Percentiles rank a stretch among this genome's conserved stretches.
These are phyloP conservation scores for Chloroceryle inda DNA, from an alignment of 2,797 vertebrate genomes.

Conservation along the genomic window DNA sequence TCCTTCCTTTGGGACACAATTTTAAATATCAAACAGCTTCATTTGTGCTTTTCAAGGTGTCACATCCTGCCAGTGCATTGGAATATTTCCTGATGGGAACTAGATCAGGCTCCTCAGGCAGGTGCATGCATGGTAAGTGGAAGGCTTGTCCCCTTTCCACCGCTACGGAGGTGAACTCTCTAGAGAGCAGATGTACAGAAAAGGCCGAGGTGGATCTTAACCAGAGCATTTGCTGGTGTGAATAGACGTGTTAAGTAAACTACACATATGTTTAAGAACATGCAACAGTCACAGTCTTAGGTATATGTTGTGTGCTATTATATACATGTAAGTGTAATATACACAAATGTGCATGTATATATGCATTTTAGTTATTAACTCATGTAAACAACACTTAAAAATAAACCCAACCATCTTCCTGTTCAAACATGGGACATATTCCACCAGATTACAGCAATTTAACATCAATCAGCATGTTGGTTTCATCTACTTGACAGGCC, in stretches of 20 bases:
- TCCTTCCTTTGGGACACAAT: background rate
- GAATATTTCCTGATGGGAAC: background rate
- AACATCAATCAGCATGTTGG: background rate
- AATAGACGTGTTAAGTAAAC: background rate
- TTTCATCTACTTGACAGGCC: background rate
- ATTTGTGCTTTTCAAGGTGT: background rate
- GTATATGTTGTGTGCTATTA: too few relatives aligned
- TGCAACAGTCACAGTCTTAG: background rate
- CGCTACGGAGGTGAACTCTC: background rate
- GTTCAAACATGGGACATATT: background rate
- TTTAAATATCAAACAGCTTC: background rate
- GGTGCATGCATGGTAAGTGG: background rate
- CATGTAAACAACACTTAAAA: background rate
- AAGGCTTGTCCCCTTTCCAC: background rate
- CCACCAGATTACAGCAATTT: background rate
- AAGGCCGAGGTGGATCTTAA: background rate
- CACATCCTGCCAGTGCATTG: background rate
- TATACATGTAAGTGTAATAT: background rate
- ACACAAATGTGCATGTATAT: background rate
- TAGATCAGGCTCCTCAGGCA: background rate
- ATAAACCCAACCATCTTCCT: background rate
- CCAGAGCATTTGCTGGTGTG: background rate
- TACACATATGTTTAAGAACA: too few relatives aligned
- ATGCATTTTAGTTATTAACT: background rate
- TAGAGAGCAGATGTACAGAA: background rate